Base-by-base conservation (phyloP, 2,113 vertebrate genomes). In the Gnathochromis pfefferi region DNA sequence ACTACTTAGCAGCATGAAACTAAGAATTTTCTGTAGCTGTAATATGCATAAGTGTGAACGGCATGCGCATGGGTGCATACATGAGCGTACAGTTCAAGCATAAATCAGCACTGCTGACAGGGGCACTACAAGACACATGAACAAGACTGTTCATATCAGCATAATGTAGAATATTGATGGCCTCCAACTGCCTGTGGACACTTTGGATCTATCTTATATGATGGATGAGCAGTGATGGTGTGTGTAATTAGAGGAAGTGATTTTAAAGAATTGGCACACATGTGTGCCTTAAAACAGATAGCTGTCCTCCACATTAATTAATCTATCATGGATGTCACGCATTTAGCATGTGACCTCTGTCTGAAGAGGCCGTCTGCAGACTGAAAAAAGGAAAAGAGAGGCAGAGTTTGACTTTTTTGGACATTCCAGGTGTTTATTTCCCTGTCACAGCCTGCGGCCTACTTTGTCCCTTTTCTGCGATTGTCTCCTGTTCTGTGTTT, bases 121-220 rank as follows among this genome's bases (percentile, higher is more conserved):
- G 28, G 75, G 40, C 81, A 70, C 73, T 83, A 75, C 73, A 91
- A 81, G 58, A 60, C 58, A 60, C 9, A 60, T 33, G 58, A 60
- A 90, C 82, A 87, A 91, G 87, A 88, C 80, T 73, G 85, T 91
- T 92, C 89, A 86, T 85, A 89, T 94, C 92, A 91, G 92, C 90
- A 75, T 60, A 81, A 85, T 90, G 90, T 91, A 53, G 85, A 92
- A 94, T 93, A 95, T 91, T 93, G 87, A 95, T 94, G 91, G 87
- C 65, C 88, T 82, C 63, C 7, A 83, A 84, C 83, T 16, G 65
- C 31, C 78, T 58, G 58, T 12, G 65, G 89, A 87, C 91, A 81
- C 80, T 82, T 85, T 63, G 78, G 73, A 85, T 92, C 82, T 81
- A 68, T 90, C 89, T 85, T 51, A 11, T 14, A 31, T 81, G 85